These are phyloP conservation scores for Drosophila quadrilineata DNA, from an alignment of 1,140 invertebrate genomes.

Conservation along the genomic window DNA sequence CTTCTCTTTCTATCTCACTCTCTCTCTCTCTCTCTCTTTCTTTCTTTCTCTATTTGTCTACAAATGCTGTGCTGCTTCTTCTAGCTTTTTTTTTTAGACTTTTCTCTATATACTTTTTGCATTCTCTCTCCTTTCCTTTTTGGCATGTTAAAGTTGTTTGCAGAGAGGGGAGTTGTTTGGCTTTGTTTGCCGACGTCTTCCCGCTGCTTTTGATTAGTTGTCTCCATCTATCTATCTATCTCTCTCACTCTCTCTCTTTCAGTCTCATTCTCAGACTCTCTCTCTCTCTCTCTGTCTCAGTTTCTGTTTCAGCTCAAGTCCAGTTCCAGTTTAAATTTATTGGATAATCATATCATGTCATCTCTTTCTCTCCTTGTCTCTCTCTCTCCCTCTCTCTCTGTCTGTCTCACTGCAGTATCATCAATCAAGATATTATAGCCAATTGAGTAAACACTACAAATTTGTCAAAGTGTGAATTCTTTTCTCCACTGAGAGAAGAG, in stretches of 20 bases:
- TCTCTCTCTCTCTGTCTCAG: constrained; percentile 58
- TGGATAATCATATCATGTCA: constrained; percentile 61
- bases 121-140: no score
- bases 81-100: no score
- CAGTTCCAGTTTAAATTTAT: constrained; percentile 48
- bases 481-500: no score
- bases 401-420: no score
- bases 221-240: no score
- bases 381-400: not conserved
- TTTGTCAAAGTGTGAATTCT: constrained; percentile 56
- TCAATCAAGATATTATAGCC: constrained; percentile 61
- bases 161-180: no score
- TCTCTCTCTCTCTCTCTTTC: constrained; percentile 51
- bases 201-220: no score
- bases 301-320: constrained; percentile 1
- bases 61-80: no score
- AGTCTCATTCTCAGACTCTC: constrained; percentile 29
- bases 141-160: no score
- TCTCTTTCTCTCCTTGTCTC: not conserved
- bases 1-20: constrained; percentile 32
- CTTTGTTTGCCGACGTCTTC: no score
- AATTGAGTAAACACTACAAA: constrained; percentile 60
- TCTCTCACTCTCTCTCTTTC: constrained; percentile 50
- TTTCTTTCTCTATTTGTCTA: no score
- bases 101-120: no score